Conservation (phyloP, 2,797 vertebrate genomes). For the Acipenser transmontanus region DNA sequence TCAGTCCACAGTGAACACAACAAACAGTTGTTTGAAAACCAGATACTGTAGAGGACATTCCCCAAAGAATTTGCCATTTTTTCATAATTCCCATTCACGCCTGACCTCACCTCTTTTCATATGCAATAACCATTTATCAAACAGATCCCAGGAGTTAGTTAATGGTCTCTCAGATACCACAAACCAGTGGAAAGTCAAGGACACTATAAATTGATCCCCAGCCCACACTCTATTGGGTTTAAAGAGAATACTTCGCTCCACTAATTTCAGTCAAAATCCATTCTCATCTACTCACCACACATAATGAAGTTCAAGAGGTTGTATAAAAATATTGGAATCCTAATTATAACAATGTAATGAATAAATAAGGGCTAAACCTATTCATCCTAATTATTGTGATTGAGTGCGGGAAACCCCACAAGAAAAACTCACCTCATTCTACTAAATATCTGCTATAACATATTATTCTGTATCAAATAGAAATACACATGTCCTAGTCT, state of each 20-base stretch:
- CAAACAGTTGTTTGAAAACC: constrained; percentile 22
- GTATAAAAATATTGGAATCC: constrained; percentile 14
- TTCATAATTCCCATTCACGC: constrained; percentile 48
- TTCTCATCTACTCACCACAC: constrained; percentile 15
- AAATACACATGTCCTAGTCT: too few species aligned
- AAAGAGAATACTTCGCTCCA: constrained; percentile 33
- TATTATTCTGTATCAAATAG: too few species aligned
- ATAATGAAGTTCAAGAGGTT: constrained; percentile 4
- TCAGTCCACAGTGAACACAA: constrained; percentile 28
- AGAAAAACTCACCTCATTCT: background rate
- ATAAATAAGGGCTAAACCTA: constrained; percentile 16
- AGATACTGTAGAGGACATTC: constrained; percentile 23
- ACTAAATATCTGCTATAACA: too few species aligned
- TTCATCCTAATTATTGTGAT: constrained; percentile 24
- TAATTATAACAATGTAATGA: constrained; percentile 27
- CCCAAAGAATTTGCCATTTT: constrained; percentile 34
- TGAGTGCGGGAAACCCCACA: constrained; percentile 15
- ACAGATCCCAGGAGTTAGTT: constrained; percentile 52
- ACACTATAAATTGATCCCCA: constrained; percentile 52
- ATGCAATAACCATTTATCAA: constrained; percentile 62
- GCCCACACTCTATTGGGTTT: constrained; percentile 48
- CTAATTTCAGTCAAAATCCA: constrained; percentile 30
- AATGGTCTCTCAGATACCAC: constrained; percentile 64
- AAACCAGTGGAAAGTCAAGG: constrained; percentile 64
- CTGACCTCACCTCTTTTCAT: constrained; percentile 61